These are phyloP conservation scores for Pelecanus crispus DNA, from an alignment of 2,113 vertebrate species.

Conservation along the genomic window DNA sequence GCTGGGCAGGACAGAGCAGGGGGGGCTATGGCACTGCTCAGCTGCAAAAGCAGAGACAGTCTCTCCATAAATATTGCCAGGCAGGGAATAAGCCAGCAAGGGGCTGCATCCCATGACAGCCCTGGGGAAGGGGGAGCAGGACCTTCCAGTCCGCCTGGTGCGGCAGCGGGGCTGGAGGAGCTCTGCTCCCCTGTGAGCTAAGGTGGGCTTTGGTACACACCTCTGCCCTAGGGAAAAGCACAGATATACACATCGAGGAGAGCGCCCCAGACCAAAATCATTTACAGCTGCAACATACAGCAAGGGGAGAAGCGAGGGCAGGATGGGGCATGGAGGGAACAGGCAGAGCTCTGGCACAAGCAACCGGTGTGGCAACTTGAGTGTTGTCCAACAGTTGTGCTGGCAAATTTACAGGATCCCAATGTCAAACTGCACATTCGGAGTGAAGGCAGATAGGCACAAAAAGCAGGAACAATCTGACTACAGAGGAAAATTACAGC, in stretches of 20 bases:
- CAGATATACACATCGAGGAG: accelerated
- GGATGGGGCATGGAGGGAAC: accelerated
- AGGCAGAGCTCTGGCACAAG: neutral
- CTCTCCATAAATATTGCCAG: neutral
- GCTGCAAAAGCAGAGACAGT: neutral
- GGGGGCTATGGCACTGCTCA: accelerated
- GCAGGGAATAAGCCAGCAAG: neutral
- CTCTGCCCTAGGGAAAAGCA: neutral
- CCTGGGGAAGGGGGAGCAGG: neutral
- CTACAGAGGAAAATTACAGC: neutral
- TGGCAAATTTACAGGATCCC: neutral
- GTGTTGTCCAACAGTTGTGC: accelerated
- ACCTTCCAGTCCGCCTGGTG: neutral
- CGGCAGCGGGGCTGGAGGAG: neutral
- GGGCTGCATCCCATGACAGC: neutral
- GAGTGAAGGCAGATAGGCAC: neutral
- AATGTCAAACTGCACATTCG: neutral
- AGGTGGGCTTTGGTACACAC: accelerated
- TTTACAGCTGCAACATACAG: neutral
- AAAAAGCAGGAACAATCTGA: neutral
- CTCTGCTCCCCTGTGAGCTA: neutral
- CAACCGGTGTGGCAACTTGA: neutral
- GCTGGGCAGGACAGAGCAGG: neutral
- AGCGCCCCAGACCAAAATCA: neutral
- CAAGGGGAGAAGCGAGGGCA: neutral